A percentile compares a stretch with the other conserved stretches of the same genome.
Evolutionary conservation across 2,888 invertebrate species (phyloP).

Genomic region (Melinopterus prodromus): DNA sequence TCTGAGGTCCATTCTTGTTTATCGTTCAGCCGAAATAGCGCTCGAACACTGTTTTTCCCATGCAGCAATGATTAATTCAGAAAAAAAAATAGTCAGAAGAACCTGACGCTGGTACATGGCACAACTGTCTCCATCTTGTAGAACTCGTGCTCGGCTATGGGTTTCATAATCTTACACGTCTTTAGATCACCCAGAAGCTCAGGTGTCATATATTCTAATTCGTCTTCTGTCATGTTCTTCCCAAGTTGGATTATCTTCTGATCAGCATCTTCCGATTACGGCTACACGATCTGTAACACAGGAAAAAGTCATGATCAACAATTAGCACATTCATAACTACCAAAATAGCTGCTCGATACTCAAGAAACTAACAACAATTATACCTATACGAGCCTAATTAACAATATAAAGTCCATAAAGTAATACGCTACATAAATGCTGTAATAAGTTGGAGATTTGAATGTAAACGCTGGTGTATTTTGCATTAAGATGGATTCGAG

Average conservation of each 20-base stretch:
- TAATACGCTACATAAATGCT: too few species aligned
- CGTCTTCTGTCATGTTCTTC: constrained; percentile 69
- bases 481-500: too few species aligned
- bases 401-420: too few species aligned
- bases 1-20: constrained; percentile 96
- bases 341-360: too few species aligned
- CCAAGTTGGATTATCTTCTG: constrained; percentile 72
- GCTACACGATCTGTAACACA: constrained; percentile 77
- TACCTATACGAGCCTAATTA: too few species aligned
- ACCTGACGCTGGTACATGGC: constrained; percentile 85
- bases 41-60: constrained; percentile 87
- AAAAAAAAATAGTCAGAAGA: constrained; percentile 39
- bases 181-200: constrained; percentile 81
- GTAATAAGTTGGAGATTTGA: too few species aligned
- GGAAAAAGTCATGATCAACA: too few species aligned
- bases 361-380: too few species aligned
- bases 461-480: too few species aligned
- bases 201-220: constrained; percentile 71
- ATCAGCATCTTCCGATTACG: constrained; percentile 76
- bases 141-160: constrained; percentile 91
- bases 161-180: constrained; percentile 96
- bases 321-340: too few species aligned
- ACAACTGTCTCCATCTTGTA: constrained; percentile 73
- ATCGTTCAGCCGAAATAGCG: constrained; percentile 98
- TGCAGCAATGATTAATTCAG: constrained; percentile 72